Evolutionary conservation across 2,113 vertebrate species (phyloP), one percentile per base, ranked within the genome.

Genomic region (Seriola dumerili): DNA sequence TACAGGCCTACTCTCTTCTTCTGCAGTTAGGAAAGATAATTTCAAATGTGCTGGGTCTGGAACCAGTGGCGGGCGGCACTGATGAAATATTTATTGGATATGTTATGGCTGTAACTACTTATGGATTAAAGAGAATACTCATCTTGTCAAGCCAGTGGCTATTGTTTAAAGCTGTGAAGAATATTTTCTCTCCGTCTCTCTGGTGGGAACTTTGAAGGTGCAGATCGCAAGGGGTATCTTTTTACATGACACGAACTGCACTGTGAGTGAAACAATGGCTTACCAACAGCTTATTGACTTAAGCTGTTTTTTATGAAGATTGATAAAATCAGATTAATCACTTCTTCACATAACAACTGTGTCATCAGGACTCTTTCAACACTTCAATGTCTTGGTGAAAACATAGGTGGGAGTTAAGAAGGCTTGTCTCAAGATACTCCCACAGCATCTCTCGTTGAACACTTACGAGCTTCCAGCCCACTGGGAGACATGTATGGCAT

Each of bases 401-500:
- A 64, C 13, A 70, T 59, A 64, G 69, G 76, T 80, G 68, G 79
- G 72, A 59, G 69, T 77, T 73, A 55, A 71, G n/a, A 84, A 61
- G 77, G 21, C 65, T 32, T 57, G 68, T 91, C 76, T 85, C 66
- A 9, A 70, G 76, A 78, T 25, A 46, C 59, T 61, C 44, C 68
- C 74, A 68, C 80, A 71, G 54, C 46, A 73, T 59, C 85, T 83
- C 85, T 89, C 67, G 79, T 89, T 83, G 89, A 76, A 63, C 59
- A 55, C 78, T 87, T 58, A 85, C 68, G 80, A 90, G 83, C 77
- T 86, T 84, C 40, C 66, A 78, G 72, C 85, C 84, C 72, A 69
- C 75, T 58, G 92, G 90, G 85, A 92, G 61, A 79, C 77, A 61
- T 55, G 76, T 68, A 81, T 80, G 77, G 85, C 87, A 66, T 82